Percentiles rank a stretch among this genome's conserved stretches.
Evolutionary conservation across 2,113 vertebrate species (phyloP).

Genomic region (Anoura caudifer): DNA sequence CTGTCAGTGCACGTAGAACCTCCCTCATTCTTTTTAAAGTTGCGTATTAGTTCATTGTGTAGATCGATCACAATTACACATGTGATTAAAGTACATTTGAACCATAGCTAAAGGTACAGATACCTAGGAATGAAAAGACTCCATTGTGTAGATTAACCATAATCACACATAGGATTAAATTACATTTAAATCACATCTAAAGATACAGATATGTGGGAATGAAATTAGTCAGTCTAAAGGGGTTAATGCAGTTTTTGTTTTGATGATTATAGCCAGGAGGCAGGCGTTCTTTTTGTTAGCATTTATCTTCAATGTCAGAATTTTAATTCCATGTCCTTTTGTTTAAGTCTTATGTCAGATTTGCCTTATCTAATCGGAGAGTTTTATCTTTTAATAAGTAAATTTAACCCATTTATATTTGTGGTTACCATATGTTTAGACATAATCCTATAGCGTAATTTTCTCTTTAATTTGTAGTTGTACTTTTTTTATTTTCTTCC

Average conservation of each 20-base stretch:
- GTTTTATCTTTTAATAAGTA: neutral
- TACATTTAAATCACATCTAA: too few species aligned
- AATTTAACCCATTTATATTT: neutral
- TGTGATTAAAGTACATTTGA: too few species aligned
- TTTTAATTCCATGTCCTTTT: neutral
- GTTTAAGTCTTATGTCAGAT: neutral
- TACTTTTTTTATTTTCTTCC: neutral
- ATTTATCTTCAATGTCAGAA: neutral
- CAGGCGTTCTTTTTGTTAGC: neutral
- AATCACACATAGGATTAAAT: too few species aligned
- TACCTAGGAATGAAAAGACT: too few species aligned
- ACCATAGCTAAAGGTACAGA: too few species aligned
- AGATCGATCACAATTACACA: neutral
- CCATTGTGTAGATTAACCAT: too few species aligned
- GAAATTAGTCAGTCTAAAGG: neutral
- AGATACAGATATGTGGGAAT: neutral
- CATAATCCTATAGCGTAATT: neutral
- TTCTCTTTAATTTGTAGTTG: constrained; percentile 19
- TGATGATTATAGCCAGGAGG: neutral
- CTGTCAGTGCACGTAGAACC: neutral
- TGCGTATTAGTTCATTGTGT: neutral
- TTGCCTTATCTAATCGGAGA: constrained; percentile 1
- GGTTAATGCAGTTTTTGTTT: neutral
- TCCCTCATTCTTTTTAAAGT: neutral
- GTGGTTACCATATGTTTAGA: neutral